phyloP scores from a whole-genome alignment of 2,888 invertebrate genomes.

The Pristionchus fissidentatus region DNA sequence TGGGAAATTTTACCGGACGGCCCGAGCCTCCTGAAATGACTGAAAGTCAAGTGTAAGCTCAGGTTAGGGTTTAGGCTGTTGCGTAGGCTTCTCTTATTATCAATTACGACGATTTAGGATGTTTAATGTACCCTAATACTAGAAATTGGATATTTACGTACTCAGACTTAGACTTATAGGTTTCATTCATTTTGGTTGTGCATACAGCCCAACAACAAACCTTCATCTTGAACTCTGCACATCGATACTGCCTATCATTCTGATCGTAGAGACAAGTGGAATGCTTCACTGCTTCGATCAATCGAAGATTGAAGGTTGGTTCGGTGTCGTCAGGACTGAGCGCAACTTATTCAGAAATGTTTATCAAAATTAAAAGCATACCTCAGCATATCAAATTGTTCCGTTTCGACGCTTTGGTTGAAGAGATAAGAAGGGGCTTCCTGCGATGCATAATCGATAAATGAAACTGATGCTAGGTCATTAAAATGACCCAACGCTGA shows the following conservation, averaged over 20 bases:
- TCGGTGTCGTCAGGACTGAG: slow-evolving; percentile 50
- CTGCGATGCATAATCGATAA: neutral
- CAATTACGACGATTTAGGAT: too few species aligned
- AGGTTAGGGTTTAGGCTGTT: too few species aligned
- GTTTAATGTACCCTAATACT: too few species aligned
- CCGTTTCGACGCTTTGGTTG: neutral
- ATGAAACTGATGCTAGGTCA: too few species aligned
- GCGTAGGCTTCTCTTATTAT: too few species aligned
- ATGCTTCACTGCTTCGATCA: slow-evolving; percentile 70
- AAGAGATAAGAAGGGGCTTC: neutral
- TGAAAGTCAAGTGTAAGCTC: too few species aligned
- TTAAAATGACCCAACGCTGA: too few species aligned
- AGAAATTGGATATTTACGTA: too few species aligned
- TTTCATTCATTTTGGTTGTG: too few species aligned
- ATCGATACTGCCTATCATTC: slow-evolving; percentile 68
- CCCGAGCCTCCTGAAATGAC: too few species aligned
- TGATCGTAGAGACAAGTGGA: slow-evolving; percentile 69
- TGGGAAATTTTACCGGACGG: too few species aligned
- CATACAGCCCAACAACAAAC: slow-evolving; percentile 52
- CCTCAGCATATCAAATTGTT: neutral
- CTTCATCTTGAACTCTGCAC: slow-evolving; percentile 67
- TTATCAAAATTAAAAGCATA: neutral
- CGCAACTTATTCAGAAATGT: neutral
- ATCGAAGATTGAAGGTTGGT: slow-evolving; percentile 68
- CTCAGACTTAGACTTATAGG: too few species aligned